Evolutionary conservation across 2,888 invertebrate species (phyloP).

Genomic region (Protonemura montana): DNA sequence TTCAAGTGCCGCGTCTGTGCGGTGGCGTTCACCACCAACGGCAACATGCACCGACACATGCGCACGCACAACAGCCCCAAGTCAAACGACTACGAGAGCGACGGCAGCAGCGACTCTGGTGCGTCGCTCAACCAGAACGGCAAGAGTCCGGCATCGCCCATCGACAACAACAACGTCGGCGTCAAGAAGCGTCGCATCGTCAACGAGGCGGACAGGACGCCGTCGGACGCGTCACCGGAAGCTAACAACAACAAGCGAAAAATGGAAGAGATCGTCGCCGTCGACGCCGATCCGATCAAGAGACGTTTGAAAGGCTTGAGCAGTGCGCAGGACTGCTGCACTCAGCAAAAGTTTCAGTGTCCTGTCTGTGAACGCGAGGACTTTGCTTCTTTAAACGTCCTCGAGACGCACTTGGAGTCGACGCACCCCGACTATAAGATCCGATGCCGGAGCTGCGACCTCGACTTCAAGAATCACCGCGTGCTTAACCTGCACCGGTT

Average conservation of each 20-base stretch:
- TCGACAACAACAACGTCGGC: constrained; percentile 54
- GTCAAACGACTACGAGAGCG: constrained; percentile 52
- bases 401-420: constrained; percentile 72
- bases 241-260: constrained; percentile 52
- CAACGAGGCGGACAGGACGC: constrained; percentile 1
- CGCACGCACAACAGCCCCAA: constrained; percentile 67
- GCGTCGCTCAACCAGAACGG: constrained; percentile 53
- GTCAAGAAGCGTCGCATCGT: constrained; percentile 46
- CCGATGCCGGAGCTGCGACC: constrained; percentile 77
- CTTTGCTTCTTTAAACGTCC: constrained; percentile 65
- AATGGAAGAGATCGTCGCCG: constrained; percentile 54
- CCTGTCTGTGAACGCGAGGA: constrained; percentile 70
- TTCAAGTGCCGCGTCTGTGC: constrained; percentile 81
- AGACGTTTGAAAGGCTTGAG: constrained; percentile 35
- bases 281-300: constrained; percentile 22
- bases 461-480: constrained; percentile 76
- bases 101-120: constrained; percentile 52
- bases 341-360: constrained; percentile 59
- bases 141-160: constrained; percentile 52
- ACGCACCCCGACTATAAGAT: constrained; percentile 72
- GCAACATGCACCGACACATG: constrained; percentile 86
- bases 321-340: constrained; percentile 28
- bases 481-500: constrained; percentile 75
- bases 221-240: constrained; percentile 27
- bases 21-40: constrained; percentile 84